Percentiles rank a stretch among this genome's conserved stretches.
Evolutionary conservation across 2,797 vertebrate genomes (phyloP).

Genomic region (Gallinago nigripennis): DNA sequence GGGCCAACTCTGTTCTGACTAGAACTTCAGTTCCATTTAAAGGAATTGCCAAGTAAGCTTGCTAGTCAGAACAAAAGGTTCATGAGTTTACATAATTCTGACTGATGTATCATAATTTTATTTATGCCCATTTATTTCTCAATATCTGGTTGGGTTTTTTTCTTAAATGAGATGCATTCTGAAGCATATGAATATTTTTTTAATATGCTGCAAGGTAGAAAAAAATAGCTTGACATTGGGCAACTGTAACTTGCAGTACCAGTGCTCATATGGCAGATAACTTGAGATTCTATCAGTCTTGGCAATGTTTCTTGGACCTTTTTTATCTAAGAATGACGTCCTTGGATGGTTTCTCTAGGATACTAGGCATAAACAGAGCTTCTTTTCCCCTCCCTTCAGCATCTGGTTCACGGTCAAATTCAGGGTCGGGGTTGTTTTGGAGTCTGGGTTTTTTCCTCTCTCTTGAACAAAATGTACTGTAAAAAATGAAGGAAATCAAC

Average conservation of each 20-base stretch:
- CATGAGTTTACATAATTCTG: neutral
- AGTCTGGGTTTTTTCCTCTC: neutral
- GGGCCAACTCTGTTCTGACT: neutral
- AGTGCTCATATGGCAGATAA: neutral
- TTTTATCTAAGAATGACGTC: conserved; percentile 28
- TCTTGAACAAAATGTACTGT: neutral
- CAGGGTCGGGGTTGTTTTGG: neutral
- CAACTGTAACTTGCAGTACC: neutral
- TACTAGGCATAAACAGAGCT: neutral
- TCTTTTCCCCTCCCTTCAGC: neutral
- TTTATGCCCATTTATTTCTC: neutral
- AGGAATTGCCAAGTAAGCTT: neutral
- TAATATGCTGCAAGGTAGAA: neutral
- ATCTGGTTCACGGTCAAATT: neutral
- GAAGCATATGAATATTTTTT: neutral
- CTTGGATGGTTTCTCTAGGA: conserved; percentile 7
- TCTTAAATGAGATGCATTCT: neutral
- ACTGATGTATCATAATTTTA: neutral
- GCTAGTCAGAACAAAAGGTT: neutral
- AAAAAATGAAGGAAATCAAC: neutral
- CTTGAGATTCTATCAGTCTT: neutral
- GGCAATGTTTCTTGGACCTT: neutral
- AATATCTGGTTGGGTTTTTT: neutral
- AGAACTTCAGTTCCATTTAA: neutral
- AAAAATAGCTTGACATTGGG: neutral